A percentile compares a stretch with the other conserved stretches of the same genome.
Evolutionary conservation across 2,888 invertebrate genomes (phyloP).

Genomic region (Stegana nigrithorax): DNA sequence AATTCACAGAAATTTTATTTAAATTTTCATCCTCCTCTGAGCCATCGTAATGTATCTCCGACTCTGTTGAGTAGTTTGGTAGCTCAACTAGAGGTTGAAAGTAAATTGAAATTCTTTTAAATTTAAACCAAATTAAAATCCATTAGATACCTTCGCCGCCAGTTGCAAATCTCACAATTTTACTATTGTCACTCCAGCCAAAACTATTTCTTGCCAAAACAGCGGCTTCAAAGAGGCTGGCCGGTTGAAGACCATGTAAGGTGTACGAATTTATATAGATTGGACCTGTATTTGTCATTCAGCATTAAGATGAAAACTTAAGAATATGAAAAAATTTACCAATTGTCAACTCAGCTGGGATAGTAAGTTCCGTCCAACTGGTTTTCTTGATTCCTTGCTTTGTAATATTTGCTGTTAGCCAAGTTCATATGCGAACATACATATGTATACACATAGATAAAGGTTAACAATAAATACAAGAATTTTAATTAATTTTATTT

Average conservation of each 20-base stretch:
- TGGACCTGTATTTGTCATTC: constrained; percentile 73
- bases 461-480: too few relatives aligned
- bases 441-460: too few relatives aligned
- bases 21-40: constrained; percentile 42
- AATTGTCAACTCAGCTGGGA: constrained; percentile 64
- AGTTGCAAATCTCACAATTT: constrained; percentile 81
- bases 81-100: constrained; percentile 56
- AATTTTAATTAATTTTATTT: too few relatives aligned
- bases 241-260: constrained; percentile 78
- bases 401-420: constrained; percentile 44
- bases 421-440: neutral
- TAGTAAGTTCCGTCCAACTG: constrained; percentile 66
- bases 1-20: neutral
- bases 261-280: constrained; percentile 83
- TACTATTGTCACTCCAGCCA: constrained; percentile 86
- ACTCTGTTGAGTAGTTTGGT: constrained; percentile 67
- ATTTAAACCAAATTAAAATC: neutral
- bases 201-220: constrained; percentile 84
- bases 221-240: constrained; percentile 81
- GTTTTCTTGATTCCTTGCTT: constrained; percentile 41
- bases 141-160: constrained; percentile 76
- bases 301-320: neutral
- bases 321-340: constrained; percentile 45
- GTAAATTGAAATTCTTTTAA: neutral
- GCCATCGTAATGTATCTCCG: constrained; percentile 54